Evolutionary conservation across 1,140 invertebrate genomes (phyloP).

Genomic region (Scaptomyza graminum): DNA sequence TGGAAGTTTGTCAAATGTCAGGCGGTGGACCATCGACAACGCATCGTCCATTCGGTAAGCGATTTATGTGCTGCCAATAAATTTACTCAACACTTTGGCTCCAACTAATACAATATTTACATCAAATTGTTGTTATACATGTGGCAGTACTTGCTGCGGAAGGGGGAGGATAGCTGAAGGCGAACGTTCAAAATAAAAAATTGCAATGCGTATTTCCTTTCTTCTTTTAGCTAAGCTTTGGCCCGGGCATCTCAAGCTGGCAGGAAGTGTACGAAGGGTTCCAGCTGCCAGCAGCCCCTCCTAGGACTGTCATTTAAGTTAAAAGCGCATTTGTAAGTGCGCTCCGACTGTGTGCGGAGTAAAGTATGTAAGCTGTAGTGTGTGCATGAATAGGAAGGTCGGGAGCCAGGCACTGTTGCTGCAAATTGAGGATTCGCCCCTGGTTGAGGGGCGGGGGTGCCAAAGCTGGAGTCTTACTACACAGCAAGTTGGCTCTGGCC

Average conservation of each 20-base stretch:
- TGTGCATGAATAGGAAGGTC: constrained; percentile 11
- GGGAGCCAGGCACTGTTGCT: constrained; percentile 20
- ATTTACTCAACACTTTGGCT: constrained; percentile 77
- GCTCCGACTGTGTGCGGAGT: constrained; percentile 16
- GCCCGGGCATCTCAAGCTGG: background rate
- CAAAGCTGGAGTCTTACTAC: background rate
- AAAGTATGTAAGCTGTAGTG: constrained; percentile 2
- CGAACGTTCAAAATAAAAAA: constrained; percentile 52
- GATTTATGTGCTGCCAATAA: constrained; percentile 79
- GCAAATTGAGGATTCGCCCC: constrained; percentile 11
- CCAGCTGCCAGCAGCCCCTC: constrained; percentile 16
- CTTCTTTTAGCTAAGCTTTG: constrained; percentile 6
- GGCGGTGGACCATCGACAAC: constrained; percentile 11
- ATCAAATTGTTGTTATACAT: constrained; percentile 66
- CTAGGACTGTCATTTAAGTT: constrained; percentile 73
- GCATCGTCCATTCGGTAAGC: constrained; percentile 45
- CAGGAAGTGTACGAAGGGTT: constrained; percentile 10
- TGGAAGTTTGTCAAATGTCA: constrained; percentile 16
- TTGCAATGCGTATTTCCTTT: constrained; percentile 60
- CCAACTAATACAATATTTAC: constrained; percentile 79
- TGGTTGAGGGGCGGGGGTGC: background rate
- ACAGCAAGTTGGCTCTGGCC: constrained; percentile 12
- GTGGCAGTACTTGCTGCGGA: background rate
- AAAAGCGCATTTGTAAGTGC: constrained; percentile 77
- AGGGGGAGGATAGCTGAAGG: background rate